Base-by-base conservation (phyloP, 2,113 vertebrate genomes). In the Stegostoma tigrinum region DNA sequence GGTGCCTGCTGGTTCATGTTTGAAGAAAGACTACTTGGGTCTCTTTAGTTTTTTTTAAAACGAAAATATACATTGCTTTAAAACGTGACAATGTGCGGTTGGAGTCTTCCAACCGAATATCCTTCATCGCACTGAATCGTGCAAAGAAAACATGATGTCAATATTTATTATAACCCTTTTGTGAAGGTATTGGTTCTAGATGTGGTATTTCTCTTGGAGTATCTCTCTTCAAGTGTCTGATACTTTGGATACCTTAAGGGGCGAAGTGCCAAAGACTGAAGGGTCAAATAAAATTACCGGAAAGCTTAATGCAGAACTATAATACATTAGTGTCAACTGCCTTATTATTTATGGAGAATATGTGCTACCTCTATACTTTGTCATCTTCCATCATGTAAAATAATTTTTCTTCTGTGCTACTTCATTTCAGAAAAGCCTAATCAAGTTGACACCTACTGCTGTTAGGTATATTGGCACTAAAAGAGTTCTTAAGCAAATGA, bases 401-500 rank as follows among this genome's bases (percentile, higher is more conserved):
- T 83, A 5, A 86, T 94, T 68, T 42, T 96, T 95, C 96, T 97
- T 94, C 95, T 95, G 95, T 85, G 93, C 93, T 95, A 96, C 96
- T 96, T 96, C 96, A 97, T 97, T 97, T 97, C 97, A 97, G 97
- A 96, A 97, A 97, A 97, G 97, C 97, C 97, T 97, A 97, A 98
- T 97, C 97, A 97, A 80, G 96, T 97, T 97, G 97, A 97, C 97
- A 98, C 97, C 96, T 96, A 97, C 97, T 96, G 96, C 97, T 96
- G 96, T 97, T 97, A 97, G 98, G 97, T 97, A 97, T 96, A 97
- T 97, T 97, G 97, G 97, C 96, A 96, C 96, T 97, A 97, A 97
- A 97, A 97, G 96, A 96, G 96, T 97, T 97, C 97, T 97, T 97
- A 98, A 97, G 98, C 97, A 98, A 98, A 98, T 97, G 97, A 97